Conservation (phyloP, 2,113 vertebrate species). For the Pangasianodon gigas region DNA sequence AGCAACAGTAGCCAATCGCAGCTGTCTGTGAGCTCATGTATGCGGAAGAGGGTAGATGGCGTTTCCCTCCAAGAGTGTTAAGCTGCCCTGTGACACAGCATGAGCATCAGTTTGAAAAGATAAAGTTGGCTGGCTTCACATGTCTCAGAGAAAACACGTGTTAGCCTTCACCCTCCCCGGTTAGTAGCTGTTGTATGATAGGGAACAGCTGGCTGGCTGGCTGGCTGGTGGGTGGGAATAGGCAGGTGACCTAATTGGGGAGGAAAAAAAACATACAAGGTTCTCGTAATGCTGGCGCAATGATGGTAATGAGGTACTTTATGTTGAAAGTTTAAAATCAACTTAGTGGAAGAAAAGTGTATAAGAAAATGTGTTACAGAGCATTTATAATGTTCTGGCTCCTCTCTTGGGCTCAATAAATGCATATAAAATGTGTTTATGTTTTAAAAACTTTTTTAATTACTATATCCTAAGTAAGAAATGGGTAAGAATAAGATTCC, state of each 20-base stretch:
- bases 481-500: background rate
- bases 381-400: background rate
- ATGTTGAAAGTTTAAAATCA: background rate
- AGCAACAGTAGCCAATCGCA: background rate
- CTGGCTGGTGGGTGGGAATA: background rate
- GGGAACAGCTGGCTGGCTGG: background rate
- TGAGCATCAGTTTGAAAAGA: background rate
- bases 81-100: background rate
- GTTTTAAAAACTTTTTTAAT: too few relatives aligned
- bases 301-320: background rate
- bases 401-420: background rate
- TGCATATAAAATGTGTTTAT: background rate
- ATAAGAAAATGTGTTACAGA: background rate
- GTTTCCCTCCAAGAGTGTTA: background rate
- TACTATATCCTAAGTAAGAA: background rate
- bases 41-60: background rate
- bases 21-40: background rate
- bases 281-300: slow-evolving; percentile 26
- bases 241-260: background rate
- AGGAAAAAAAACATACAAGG: background rate
- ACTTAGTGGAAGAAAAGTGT: background rate
- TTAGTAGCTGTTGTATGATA: background rate
- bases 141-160: background rate
- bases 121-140: background rate
- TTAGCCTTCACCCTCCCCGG: background rate